A percentile compares a stretch with the other conserved stretches of the same genome.
phyloP scores from a whole-genome alignment of 2,113 vertebrate genomes.

The Sylvietta virens region DNA sequence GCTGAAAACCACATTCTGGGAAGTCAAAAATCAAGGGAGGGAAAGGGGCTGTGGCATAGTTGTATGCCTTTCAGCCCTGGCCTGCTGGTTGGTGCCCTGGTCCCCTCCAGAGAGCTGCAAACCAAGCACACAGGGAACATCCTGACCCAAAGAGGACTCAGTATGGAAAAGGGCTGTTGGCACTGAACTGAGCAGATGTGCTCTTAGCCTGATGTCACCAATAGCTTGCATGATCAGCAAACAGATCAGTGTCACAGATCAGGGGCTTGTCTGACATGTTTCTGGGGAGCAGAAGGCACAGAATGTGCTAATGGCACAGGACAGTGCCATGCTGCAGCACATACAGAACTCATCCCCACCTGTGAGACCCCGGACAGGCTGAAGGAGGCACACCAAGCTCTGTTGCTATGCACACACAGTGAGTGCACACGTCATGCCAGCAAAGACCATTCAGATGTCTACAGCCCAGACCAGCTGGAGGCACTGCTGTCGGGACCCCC shows the following conservation, averaged over 20 bases:
- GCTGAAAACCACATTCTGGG: background rate
- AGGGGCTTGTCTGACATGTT: background rate
- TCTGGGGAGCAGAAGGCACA: background rate
- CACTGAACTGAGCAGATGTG: background rate
- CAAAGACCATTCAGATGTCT: background rate
- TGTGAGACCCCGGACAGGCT: background rate
- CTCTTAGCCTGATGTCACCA: background rate
- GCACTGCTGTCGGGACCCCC: fast-evolving
- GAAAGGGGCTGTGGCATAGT: background rate
- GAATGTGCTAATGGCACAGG: background rate
- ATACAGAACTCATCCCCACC: background rate
- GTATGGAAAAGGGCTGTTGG: background rate
- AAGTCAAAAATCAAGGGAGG: background rate
- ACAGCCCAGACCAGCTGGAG: background rate
- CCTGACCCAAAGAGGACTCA: background rate
- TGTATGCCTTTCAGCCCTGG: background rate
- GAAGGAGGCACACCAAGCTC: background rate
- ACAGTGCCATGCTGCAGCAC: background rate
- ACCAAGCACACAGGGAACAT: background rate
- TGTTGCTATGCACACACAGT: fast-evolving
- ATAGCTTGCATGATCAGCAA: background rate
- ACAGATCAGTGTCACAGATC: background rate
- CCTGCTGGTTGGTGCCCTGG: background rate
- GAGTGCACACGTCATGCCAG: background rate
- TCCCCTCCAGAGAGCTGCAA: background rate